phyloP scores from a whole-genome alignment of 2,113 vertebrate species.

The Gymnogyps californianus region DNA sequence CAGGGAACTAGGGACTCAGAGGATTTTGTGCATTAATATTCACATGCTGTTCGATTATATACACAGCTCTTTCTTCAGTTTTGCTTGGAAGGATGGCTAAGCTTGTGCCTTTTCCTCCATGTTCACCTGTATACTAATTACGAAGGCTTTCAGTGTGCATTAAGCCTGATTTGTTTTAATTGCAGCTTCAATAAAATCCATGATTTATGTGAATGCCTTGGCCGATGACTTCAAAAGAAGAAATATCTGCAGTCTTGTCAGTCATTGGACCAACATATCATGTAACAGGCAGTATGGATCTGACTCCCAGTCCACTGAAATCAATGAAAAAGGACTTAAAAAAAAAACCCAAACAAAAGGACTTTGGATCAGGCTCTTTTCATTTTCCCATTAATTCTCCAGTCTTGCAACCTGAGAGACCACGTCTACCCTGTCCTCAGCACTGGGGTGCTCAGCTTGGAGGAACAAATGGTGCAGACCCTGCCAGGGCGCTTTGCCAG shows the following conservation, averaged over 20 bases:
- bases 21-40: conserved; percentile 83
- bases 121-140: conserved; percentile 83
- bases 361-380: neutral
- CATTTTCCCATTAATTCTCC: neutral
- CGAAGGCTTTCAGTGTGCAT: conserved; percentile 67
- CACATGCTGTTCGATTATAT: conserved; percentile 75
- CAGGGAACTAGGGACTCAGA: conserved; percentile 84
- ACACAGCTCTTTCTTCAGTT: conserved; percentile 70
- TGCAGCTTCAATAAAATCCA: conserved; percentile 75
- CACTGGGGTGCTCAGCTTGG: fast-evolving
- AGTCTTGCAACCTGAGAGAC: neutral
- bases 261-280: conserved; percentile 30
- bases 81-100: conserved; percentile 72
- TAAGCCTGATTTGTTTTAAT: conserved; percentile 76
- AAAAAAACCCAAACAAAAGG: neutral
- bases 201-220: conserved; percentile 68
- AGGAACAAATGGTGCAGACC: neutral
- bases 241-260: conserved; percentile 31
- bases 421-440: neutral
- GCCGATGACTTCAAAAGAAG: conserved; percentile 38
- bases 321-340: neutral
- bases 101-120: conserved; percentile 71
- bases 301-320: neutral
- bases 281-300: conserved; percentile 25
- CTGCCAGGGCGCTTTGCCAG: neutral